These are phyloP conservation scores for Drosophila kanapiae DNA, from an alignment of 1,140 invertebrate genomes.

Conservation along the genomic window DNA sequence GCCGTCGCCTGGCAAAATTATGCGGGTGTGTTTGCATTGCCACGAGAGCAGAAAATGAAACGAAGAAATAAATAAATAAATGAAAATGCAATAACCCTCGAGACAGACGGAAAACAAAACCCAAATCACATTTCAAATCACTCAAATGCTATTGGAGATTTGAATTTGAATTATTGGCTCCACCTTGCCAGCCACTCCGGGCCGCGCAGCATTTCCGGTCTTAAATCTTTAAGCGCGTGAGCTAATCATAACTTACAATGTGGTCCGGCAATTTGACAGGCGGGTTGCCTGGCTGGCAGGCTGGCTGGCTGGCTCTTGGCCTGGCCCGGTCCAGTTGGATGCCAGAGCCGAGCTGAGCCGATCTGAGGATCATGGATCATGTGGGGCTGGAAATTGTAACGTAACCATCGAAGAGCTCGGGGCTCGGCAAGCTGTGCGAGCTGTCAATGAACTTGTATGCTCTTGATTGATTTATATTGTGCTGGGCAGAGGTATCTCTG, in stretches of 20 bases:
- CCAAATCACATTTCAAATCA: slow-evolving; percentile 79
- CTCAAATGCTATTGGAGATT: slow-evolving; percentile 76
- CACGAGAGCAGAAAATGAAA: slow-evolving; percentile 3
- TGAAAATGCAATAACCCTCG: slow-evolving; percentile 68
- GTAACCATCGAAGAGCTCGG: slow-evolving; percentile 44
- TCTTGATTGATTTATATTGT: slow-evolving; percentile 84
- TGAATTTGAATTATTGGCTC: slow-evolving; percentile 80
- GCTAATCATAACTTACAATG: slow-evolving; percentile 84
- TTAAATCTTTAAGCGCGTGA: slow-evolving; percentile 81
- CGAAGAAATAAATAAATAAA: slow-evolving; percentile 37
- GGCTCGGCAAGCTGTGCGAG: slow-evolving; percentile 79
- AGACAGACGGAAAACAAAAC: slow-evolving; percentile 61
- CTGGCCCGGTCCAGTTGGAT: slow-evolving; percentile 42
- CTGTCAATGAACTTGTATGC: slow-evolving; percentile 84
- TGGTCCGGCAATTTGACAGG: slow-evolving; percentile 82
- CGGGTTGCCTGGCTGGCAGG: slow-evolving; percentile 35
- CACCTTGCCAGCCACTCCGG: slow-evolving; percentile 34
- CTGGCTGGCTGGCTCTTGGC: slow-evolving; percentile 11
- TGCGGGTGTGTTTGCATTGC: slow-evolving; percentile 66
- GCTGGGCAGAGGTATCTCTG: slow-evolving; percentile 55
- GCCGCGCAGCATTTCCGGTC: slow-evolving; percentile 66
- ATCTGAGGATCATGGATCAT: slow-evolving; percentile 65
- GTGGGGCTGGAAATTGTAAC: slow-evolving; percentile 52
- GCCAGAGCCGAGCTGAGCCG: background rate
- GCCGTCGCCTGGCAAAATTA: slow-evolving; percentile 54